Evolutionary conservation across 37 sponge, comb jelly and placozoan species (phyloP), one percentile per base, ranked within the genome.

Genomic region (Geodia barretti): DNA sequence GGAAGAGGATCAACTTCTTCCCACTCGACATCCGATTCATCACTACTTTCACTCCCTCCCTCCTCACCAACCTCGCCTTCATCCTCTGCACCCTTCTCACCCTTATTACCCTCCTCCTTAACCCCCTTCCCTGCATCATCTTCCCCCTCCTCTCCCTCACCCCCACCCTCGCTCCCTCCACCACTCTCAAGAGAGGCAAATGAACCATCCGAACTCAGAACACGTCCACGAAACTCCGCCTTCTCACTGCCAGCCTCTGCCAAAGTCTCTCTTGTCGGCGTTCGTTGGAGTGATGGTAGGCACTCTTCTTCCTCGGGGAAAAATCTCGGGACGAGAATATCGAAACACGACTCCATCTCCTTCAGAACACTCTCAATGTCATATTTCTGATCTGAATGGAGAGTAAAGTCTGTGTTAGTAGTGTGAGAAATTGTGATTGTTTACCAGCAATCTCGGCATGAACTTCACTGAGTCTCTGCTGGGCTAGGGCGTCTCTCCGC

Each of bases 331-430:
- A 93, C 41, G 5, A 93, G 84, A 14, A 93, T 71, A 40, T 89
- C 54, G 62, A 93, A 93, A 71, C 94, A 89, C 26, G 83, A 67
- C 17, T 82, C 81, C 84, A 90, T 83, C 66, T 93, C 74, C 2
- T 71, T 81, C 31, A 93, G 33, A 20, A 82, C 81, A 41, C 31
- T 33, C 29, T 90, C 39, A 38, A 93, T 82, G 24, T 93, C 94
- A 3, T 26, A 29, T 39, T 41, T 67, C 73, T 71, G 38, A 24
- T 86, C 94, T 74, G 62, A 14, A 60, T 38, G 23, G 25, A 64
- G 30, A 64, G 8, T 64, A 29, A 19, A 17, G 68, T 29, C 65
- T 28, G 39, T 29, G n/a, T 24, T 11, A 26, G 26, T 7, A 65
- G 67, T 65, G 8, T 7, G n/a, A 29, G 8, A 9, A 35, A 70